Evolutionary conservation across 2,113 vertebrate genomes (phyloP).

Genomic region (Phalacrocorax brasilianus): DNA sequence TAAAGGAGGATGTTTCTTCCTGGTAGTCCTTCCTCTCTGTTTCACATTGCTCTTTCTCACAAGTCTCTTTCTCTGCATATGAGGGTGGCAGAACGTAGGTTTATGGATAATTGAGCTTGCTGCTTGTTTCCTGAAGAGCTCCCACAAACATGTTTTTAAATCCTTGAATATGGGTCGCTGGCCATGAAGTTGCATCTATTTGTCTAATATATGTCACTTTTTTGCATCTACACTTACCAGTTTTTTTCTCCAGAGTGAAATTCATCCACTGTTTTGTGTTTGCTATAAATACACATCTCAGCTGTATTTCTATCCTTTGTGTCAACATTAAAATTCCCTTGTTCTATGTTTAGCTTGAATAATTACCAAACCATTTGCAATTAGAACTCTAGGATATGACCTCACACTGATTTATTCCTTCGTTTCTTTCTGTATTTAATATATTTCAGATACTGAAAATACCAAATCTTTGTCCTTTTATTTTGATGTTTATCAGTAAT

Average conservation of each 20-base stretch:
- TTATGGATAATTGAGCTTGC: background rate
- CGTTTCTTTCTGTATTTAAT: constrained; percentile 75
- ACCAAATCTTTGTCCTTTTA: constrained; percentile 77
- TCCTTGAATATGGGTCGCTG: background rate
- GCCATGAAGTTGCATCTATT: background rate
- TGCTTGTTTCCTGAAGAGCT: constrained; percentile 9
- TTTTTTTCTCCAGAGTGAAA: constrained; percentile 43
- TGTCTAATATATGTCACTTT: background rate
- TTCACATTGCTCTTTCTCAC: background rate
- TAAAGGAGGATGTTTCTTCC: background rate
- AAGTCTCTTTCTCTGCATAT: background rate
- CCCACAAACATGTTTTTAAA: constrained; percentile 20
- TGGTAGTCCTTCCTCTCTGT: background rate
- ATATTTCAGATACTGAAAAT: constrained; percentile 79
- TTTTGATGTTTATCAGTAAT: constrained; percentile 68
- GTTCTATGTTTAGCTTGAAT: constrained; percentile 77
- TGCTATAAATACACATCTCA: constrained; percentile 61
- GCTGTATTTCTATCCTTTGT: constrained; percentile 67
- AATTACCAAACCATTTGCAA: constrained; percentile 77
- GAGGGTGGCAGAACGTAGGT: background rate
- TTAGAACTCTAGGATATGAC: constrained; percentile 78
- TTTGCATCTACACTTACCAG: background rate
- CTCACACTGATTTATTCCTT: constrained; percentile 73
- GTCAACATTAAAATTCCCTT: constrained; percentile 74
- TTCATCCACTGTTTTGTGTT: constrained; percentile 55